Evolutionary conservation across 2,113 vertebrate species (phyloP).

Genomic region (Nycticorax nycticorax): DNA sequence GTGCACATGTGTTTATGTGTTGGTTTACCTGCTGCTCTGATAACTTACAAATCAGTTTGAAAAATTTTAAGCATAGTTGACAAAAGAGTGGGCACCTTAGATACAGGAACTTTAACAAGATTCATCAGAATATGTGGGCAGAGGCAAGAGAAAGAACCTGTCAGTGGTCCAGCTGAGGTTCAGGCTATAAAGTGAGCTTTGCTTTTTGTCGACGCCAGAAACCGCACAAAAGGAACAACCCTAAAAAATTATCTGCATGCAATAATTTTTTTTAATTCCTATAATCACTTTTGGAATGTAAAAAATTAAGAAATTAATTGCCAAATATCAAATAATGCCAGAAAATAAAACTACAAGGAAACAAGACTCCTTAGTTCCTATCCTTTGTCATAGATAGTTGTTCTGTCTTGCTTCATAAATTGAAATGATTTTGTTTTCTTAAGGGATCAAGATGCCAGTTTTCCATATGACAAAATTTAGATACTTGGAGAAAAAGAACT

Average conservation of each 20-base stretch:
- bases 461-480: neutral
- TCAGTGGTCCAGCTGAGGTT: neutral
- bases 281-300: neutral
- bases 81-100: neutral
- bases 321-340: neutral
- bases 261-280: rapidly evolving
- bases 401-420: neutral
- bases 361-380: neutral
- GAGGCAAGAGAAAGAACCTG: neutral
- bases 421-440: neutral
- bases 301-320: neutral
- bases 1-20: rapidly evolving
- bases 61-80: neutral
- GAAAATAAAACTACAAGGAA: neutral
- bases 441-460: neutral
- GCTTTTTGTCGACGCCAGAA: neutral
- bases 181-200: neutral
- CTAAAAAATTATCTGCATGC: neutral
- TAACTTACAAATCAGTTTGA: neutral
- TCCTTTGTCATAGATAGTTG: neutral
- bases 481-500: neutral
- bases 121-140: neutral
- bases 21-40: neutral
- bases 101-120: neutral
- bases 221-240: neutral